Evolutionary conservation across 2,888 invertebrate genomes (phyloP), one percentile per base, ranked within the genome.

Genomic region (Caenorhabditis uteleia): DNA sequence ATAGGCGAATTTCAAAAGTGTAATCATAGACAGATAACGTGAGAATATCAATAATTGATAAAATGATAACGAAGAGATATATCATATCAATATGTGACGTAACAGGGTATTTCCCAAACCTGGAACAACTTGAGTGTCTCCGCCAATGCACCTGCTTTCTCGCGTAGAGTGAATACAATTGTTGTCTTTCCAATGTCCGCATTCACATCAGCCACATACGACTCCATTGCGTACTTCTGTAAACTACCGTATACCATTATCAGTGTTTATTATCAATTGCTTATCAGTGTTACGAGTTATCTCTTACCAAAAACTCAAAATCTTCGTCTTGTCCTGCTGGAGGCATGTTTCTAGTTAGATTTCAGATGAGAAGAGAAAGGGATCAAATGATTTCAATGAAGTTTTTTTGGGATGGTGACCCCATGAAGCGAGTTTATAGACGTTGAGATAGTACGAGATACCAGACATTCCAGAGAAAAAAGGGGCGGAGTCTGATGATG

Each of bases 41-140:
- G n/a, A n/a, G n/a, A n/a, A n/a, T n/a, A n/a, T n/a, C n/a, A n/a
- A n/a, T n/a, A n/a, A n/a, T n/a, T n/a, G n/a, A n/a, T n/a, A n/a
- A n/a, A n/a, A n/a, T n/a, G n/a, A n/a, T n/a, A n/a, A n/a, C n/a
- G n/a, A n/a, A n/a, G n/a, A n/a, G n/a, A n/a, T n/a, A n/a, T n/a
- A n/a, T n/a, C n/a, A n/a, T n/a, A n/a, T n/a, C n/a, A n/a, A n/a
- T n/a, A n/a, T n/a, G n/a, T n/a, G n/a, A n/a, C n/a, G n/a, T n/a
- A n/a, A n/a, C n/a, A n/a, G n/a, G n/a, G n/a, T n/a, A n/a, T 10
- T 16, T 16, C 12, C 29, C 57, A 16, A 80, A 89, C 90, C 84
- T 92, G 90, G 85, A 98, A 97, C 23, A 95, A 89, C 83, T 90
- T 90, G 60, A 98, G 87, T 56, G 91, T 91, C 80, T 89, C 89